phyloP scores from a whole-genome alignment of 2,797 vertebrate genomes.

The Protosalanx chinensis region DNA sequence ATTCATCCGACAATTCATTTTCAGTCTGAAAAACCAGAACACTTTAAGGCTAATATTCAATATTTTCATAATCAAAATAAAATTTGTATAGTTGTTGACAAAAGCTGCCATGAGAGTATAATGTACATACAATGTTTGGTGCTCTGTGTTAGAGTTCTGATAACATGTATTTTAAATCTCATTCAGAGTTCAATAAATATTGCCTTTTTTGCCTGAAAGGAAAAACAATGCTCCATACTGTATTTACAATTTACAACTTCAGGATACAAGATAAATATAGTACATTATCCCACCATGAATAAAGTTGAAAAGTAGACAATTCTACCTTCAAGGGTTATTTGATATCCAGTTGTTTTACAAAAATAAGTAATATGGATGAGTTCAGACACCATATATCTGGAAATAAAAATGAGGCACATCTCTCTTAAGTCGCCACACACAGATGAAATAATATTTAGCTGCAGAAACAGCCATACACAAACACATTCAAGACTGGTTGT shows the following conservation, averaged over 20 bases:
- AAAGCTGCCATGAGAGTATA: conserved; percentile 26
- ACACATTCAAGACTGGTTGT: not conserved
- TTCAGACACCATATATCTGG: not conserved
- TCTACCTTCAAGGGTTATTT: not conserved
- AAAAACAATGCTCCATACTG: not conserved
- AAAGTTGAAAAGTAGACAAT: not conserved
- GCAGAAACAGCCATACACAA: not conserved
- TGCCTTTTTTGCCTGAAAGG: not conserved
- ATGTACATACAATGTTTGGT: not conserved
- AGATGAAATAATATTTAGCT: not conserved
- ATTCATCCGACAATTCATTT: not conserved
- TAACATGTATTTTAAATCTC: not conserved
- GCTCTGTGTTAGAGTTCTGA: not conserved
- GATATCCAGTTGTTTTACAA: not conserved
- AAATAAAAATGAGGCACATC: not conserved
- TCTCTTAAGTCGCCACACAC: not conserved
- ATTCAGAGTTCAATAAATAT: not conserved
- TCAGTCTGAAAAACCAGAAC: not conserved
- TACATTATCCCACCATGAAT: not conserved
- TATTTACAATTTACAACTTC: not conserved
- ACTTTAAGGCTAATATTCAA: conserved; percentile 2
- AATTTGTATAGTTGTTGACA: conserved; percentile 4
- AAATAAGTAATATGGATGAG: not conserved
- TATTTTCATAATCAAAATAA: conserved; percentile 22
- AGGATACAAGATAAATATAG: not conserved